Conservation (phyloP, 1,140 invertebrate genomes). For the Mya arenaria region DNA sequence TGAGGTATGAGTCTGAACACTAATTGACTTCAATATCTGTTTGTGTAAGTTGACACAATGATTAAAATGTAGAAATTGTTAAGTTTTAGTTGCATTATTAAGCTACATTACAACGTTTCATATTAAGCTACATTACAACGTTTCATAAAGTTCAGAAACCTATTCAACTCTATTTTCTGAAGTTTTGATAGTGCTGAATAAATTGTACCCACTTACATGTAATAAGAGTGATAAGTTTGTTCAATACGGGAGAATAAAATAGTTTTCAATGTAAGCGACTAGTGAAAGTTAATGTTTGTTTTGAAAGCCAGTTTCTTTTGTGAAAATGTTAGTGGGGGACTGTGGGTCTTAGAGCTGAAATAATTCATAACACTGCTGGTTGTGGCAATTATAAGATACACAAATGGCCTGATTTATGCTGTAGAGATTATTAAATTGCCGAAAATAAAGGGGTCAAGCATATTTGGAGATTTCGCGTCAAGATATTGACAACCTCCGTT, state of each 20-base stretch:
- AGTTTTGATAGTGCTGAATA: no score
- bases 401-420: background rate
- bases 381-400: background rate
- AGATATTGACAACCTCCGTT: background rate
- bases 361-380: background rate
- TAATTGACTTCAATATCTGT: no score
- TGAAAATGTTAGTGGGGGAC: background rate
- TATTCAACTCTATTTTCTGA: no score
- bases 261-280: background rate
- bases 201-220: no score
- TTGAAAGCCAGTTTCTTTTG: background rate
- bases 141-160: no score
- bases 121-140: no score
- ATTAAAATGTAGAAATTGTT: no score
- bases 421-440: slow-evolving; percentile 43
- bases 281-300: slow-evolving; percentile 21
- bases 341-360: background rate
- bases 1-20: no score
- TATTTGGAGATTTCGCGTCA: slow-evolving; percentile 2
- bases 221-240: background rate
- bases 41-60: no score
- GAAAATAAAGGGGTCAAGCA: background rate
- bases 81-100: no score
- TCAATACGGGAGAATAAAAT: background rate
- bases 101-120: no score